Conservation (phyloP, 2,888 invertebrate genomes). For the Desoria tigrina region DNA sequence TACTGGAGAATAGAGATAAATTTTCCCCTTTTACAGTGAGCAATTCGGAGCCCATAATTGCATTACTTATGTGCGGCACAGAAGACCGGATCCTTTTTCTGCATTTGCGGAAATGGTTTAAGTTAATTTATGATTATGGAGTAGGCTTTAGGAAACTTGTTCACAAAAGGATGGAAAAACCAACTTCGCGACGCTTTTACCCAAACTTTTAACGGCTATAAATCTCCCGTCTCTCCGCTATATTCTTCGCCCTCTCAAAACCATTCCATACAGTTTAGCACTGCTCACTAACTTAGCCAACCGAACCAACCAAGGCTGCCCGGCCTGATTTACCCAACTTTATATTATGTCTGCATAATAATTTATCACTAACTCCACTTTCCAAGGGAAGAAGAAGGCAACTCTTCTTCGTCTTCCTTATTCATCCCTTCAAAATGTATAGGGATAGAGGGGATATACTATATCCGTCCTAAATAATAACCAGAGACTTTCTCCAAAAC, state of each 20-base stretch:
- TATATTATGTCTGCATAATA: constrained; percentile 27
- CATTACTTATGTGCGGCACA: constrained; percentile 45
- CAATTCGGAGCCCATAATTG: constrained; percentile 48
- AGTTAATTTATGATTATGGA: constrained; percentile 53
- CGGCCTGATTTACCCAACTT: constrained; percentile 26
- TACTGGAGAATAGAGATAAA: constrained; percentile 44
- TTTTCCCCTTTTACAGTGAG: constrained; percentile 51
- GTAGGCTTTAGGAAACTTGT: constrained; percentile 35
- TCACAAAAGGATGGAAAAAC: constrained; percentile 47
- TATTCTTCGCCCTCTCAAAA: constrained; percentile 26
- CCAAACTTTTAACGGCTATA: constrained; percentile 52
- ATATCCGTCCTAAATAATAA: too few species aligned
- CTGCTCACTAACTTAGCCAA: not conserved
- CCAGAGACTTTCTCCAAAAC: too few species aligned
- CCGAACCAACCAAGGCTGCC: too few species aligned
- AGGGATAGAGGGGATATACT: too few species aligned
- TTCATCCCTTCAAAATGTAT: too few species aligned
- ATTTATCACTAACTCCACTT: constrained; percentile 25
- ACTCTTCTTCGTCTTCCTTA: constrained; percentile 8
- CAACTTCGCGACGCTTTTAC: constrained; percentile 51
- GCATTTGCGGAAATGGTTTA: constrained; percentile 53
- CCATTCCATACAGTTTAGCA: constrained; percentile 19
- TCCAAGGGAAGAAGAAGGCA: not conserved
- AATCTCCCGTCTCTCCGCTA: constrained; percentile 47
- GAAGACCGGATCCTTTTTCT: constrained; percentile 50